Evolutionary conservation across 2,113 vertebrate genomes (phyloP), one percentile per base, ranked within the genome.

Genomic region (Myxocyprinus asiaticus): DNA sequence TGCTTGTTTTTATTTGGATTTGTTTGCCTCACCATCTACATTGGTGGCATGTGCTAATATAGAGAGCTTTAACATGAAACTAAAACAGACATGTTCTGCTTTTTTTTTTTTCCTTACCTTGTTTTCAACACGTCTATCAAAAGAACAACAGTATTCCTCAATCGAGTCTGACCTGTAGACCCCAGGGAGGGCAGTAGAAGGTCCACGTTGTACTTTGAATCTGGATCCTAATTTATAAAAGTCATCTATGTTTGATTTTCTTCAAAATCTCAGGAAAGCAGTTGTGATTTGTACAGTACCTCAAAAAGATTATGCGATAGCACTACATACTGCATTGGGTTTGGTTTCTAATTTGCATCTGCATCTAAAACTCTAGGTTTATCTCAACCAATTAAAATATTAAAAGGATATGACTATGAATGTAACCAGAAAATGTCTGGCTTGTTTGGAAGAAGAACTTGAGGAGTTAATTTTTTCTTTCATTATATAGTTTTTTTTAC

Each of bases 41-140:
- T 96, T 95, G 95, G 95, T 97, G 95, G 95, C 94, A 95, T 95
- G 95, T 98, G 95, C 94, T 97, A 95, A 96, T 96, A 96, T 94
- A 94, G 95, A 97, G 94, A 98, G 96, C 98, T 98, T 98, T 98
- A 98, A 97, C 94, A 94, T 94, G 90, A 95, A 94, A 97, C 94
- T 94, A 94, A 95, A 88, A 85, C 90, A 88, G 91, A 94, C 72
- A 71, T 58, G 72, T 77, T 64, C 62, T 85, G 78, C 94, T 92
- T 94, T 94, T 91, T 93, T 92, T 92, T 93, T 91, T 94, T 90
- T 92, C 92, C 22, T 33, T 33, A 33, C 22, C 22, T 33, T 80
- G 10, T 72, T 80, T 58, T 75, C 12, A 4, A 75, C 64, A 62
- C 53, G 62, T 79, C 76, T 61, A 22, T 67, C 48, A 22, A 80